Evolutionary conservation across 2,888 invertebrate genomes (phyloP).

Genomic region (Drosophila gaucha): DNA sequence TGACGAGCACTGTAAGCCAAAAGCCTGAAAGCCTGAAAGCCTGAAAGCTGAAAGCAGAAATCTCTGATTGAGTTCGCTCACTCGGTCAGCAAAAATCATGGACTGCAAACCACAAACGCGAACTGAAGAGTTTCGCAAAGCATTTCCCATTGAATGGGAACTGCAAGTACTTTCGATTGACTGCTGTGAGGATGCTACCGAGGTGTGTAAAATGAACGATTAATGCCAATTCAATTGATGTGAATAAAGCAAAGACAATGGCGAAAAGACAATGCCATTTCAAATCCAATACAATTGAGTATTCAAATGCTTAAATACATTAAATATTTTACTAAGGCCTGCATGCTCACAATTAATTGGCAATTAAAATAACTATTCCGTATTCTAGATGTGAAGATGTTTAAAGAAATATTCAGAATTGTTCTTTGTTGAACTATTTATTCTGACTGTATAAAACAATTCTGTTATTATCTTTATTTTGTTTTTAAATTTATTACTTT

Average conservation of each 20-base stretch:
- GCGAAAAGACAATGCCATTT: neutral
- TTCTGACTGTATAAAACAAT: too few species aligned
- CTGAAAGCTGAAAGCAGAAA: conserved; percentile 25
- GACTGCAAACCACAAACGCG: conserved; percentile 14
- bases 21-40: conserved; percentile 11
- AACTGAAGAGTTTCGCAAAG: neutral
- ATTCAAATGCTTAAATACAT: neutral
- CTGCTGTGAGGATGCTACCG: neutral
- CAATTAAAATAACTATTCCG: too few species aligned
- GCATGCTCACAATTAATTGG: neutral
- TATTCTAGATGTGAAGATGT: too few species aligned
- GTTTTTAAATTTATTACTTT: too few species aligned
- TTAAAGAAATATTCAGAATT: too few species aligned
- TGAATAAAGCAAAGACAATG: conserved; percentile 7
- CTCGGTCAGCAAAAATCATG: conserved; percentile 40
- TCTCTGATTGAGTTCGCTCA: conserved; percentile 51
- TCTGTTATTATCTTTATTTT: too few species aligned
- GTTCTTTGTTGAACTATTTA: too few species aligned
- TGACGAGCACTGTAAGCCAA: conserved; percentile 26
- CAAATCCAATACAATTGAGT: conserved; percentile 1
- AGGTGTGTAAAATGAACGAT: neutral
- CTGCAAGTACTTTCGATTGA: conserved; percentile 1
- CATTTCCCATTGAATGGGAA: conserved; percentile 7
- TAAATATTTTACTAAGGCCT: neutral
- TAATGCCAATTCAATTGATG: conserved; percentile 7